Conservation (phyloP, 2,888 invertebrate species). For the Phalangium opilio region DNA sequence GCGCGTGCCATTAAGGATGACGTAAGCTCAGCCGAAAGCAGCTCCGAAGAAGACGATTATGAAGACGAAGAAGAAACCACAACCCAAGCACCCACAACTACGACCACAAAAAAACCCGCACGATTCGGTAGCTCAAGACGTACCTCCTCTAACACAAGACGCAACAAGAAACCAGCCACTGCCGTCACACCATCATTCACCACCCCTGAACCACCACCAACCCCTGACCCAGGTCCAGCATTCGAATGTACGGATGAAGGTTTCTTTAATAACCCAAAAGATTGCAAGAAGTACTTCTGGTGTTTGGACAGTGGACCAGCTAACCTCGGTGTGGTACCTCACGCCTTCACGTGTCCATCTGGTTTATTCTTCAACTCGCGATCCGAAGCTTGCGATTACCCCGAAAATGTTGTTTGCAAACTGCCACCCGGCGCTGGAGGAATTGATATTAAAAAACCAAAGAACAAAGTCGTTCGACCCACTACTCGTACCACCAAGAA, state of each 20-base stretch:
- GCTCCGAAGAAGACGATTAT: background rate
- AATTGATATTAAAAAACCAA: background rate
- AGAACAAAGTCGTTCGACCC: conserved; percentile 6
- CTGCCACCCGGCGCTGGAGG: conserved; percentile 6
- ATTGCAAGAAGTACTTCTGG: conserved; percentile 91
- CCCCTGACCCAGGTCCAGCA: conserved; percentile 58
- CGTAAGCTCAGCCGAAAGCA: conserved; percentile 3
- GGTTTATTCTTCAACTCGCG: conserved; percentile 79
- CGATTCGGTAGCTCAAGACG: background rate
- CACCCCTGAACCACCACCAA: conserved; percentile 71
- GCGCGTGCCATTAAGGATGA: conserved; percentile 8
- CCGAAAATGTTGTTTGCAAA: conserved; percentile 52
- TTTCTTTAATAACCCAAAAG: conserved; percentile 76
- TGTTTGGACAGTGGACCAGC: conserved; percentile 62
- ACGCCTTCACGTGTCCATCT: conserved; percentile 83
- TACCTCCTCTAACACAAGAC: background rate
- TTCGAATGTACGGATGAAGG: conserved; percentile 88
- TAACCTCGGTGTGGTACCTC: conserved; percentile 73
- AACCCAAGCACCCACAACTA: conserved; percentile 2
- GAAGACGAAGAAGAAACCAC: conserved; percentile 5
- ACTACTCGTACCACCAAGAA: conserved; percentile 8
- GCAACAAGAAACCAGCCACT: conserved; percentile 2
- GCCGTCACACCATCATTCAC: conserved; percentile 6
- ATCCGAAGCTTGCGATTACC: conserved; percentile 81
- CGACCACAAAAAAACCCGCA: conserved; percentile 3